Evolutionary conservation across 1,140 invertebrate species (phyloP), one percentile per base, ranked within the genome.

Genomic region (Batillaria attramentaria): DNA sequence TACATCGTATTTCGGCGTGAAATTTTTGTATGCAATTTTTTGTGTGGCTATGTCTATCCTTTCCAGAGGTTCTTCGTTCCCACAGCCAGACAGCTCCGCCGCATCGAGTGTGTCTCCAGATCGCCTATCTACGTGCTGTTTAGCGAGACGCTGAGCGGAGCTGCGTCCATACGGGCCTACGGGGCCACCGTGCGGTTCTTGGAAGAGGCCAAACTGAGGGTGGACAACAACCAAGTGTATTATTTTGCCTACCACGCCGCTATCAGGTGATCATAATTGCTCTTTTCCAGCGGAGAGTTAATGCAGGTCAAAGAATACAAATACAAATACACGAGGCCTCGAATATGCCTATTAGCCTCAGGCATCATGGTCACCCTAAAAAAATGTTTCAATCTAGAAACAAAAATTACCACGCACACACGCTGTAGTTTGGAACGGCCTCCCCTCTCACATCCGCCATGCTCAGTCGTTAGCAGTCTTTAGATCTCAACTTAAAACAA

Each of bases 31-130:
- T 18, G 42, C 13, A 72, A 18, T 39, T 37, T 31, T 72, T 8
- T 50, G 18, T 42, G 16, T 77, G n/a, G 1, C 54, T 66, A 33
- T 43, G 0, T 1, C 8, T 62, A 2, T 70, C 31, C 79, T 78
- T 87, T 92, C 24, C 94, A 98, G 93, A 94, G 95, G 81, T 97
- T 98, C 92, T 99, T 98, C 90, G 95, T 99, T 68, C 92, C 94
- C 1, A 96, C 97, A 0, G 92, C 91, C 1, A 86, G 92, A 66
- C 92, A 92, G 70, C 78, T 93, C 37, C 90, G 91, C 62, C 82
- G 92, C 16, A 86, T 92, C 3, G 91, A 92, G 62, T 91, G 89
- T 18, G 87, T 88, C 2, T 86, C 87, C 13, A 78, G 90, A 10
- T 92, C 92, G 3, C 92, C 92, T 2, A 91, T 93, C 28, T 92